phyloP scores from a whole-genome alignment of 2,113 vertebrate genomes.

The Glaucidium brasilianum region DNA sequence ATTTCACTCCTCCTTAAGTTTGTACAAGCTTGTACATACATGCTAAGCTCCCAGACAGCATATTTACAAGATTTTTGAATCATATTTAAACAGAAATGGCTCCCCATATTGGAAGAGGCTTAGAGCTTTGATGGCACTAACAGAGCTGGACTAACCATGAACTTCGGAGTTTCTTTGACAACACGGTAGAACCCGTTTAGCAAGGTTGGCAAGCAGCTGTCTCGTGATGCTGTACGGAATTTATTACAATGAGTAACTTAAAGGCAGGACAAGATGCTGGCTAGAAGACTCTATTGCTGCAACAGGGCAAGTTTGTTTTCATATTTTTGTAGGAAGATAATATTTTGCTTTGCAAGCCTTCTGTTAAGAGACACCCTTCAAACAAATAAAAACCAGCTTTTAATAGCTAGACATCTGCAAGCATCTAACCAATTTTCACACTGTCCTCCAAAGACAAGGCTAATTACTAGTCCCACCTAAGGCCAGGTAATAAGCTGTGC shows the following conservation, averaged over 20 bases:
- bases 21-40: not conserved
- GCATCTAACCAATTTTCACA: not conserved
- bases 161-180: constrained; percentile 15
- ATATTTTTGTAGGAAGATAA: not conserved
- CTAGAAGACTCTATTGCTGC: not conserved
- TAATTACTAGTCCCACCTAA: not conserved
- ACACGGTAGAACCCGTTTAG: constrained; percentile 8
- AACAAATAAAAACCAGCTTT: not conserved
- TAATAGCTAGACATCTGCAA: not conserved
- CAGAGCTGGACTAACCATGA: not conserved
- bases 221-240: not conserved
- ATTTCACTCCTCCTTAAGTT: not conserved
- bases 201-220: constrained; percentile 9
- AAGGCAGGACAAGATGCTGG: not conserved
- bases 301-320: not conserved
- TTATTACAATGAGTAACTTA: not conserved
- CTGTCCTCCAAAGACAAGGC: not conserved
- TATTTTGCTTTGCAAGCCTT: not conserved
- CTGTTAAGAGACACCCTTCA: not conserved
- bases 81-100: not conserved
- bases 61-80: not conserved
- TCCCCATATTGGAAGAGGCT: not conserved
- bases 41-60: not conserved
- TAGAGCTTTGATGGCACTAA: not conserved
- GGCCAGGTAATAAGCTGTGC: not conserved